phyloP scores from a whole-genome alignment of 2,797 vertebrate species.

The Tapera naevia region DNA sequence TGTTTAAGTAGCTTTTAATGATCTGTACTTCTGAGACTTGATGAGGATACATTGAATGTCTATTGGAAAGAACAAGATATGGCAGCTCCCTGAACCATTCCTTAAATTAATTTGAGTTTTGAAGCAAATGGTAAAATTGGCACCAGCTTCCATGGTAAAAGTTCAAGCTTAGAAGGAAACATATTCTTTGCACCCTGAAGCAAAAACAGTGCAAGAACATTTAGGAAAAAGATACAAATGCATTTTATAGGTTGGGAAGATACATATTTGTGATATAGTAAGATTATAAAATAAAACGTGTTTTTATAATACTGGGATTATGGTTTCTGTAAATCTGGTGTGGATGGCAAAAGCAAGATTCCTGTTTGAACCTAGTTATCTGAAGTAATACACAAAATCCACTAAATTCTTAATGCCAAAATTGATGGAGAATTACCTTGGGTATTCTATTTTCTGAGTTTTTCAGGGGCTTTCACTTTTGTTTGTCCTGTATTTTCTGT shows the following conservation, averaged over 20 bases:
- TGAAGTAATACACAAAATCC: slow-evolving; percentile 21
- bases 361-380: not conserved
- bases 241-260: slow-evolving; percentile 11
- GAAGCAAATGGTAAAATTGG: not conserved
- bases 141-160: not conserved
- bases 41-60: not conserved
- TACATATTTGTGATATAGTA: slow-evolving; percentile 47
- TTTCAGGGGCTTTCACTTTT: slow-evolving; percentile 11
- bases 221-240: slow-evolving; percentile 31
- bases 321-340: slow-evolving; percentile 60
- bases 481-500: slow-evolving; percentile 11
- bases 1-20: not conserved
- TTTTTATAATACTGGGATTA: slow-evolving; percentile 61
- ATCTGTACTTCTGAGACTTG: not conserved
- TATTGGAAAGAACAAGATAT: not conserved
- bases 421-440: slow-evolving; percentile 42
- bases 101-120: not conserved
- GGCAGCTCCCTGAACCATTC: not conserved
- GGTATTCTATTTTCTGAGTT: slow-evolving; percentile 34
- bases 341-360: slow-evolving; percentile 49
- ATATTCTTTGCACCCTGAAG: not conserved
- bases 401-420: slow-evolving; percentile 4
- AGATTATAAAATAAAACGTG: slow-evolving; percentile 39
- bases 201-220: slow-evolving; percentile 5
- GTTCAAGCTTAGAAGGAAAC: not conserved